Evolutionary conservation across 2,797 vertebrate species (phyloP).

Genomic region (Lindbergichthys nudifrons): DNA sequence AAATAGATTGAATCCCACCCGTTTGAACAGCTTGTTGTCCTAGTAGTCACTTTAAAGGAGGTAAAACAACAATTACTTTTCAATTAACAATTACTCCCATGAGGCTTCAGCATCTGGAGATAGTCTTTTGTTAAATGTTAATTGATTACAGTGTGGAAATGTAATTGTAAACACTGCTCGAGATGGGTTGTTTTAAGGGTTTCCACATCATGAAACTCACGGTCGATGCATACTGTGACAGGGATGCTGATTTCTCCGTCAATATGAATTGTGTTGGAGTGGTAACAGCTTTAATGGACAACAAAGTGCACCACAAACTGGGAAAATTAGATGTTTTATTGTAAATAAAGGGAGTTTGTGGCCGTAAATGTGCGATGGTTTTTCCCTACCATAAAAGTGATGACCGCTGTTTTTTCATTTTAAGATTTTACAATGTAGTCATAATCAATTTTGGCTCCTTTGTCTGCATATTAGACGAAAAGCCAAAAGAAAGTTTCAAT

Average conservation of each 20-base stretch:
- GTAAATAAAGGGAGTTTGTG: neutral
- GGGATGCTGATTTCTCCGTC: slow-evolving; percentile 15
- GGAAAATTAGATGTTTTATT: slow-evolving; percentile 29
- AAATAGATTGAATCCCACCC: neutral
- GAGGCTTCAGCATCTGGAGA: neutral
- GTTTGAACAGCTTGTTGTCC: neutral
- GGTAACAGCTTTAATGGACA: slow-evolving; percentile 26
- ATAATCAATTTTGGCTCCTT: neutral
- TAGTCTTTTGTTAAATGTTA: neutral
- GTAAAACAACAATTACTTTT: neutral
- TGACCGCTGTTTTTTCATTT: neutral
- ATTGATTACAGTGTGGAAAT: slow-evolving; percentile 13
- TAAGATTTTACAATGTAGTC: neutral
- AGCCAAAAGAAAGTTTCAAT: neutral
- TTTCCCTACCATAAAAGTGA: neutral
- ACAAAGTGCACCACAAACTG: neutral
- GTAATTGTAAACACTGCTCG: slow-evolving; percentile 29
- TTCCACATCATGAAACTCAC: slow-evolving; percentile 38
- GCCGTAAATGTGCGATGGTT: neutral
- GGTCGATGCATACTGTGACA: slow-evolving; percentile 33
- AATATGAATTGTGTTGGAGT: neutral
- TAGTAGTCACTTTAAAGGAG: neutral
- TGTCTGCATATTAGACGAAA: neutral
- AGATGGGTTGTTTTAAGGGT: slow-evolving; percentile 17
- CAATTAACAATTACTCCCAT: neutral